These are phyloP conservation scores for Aptenodytes patagonicus DNA, from an alignment of 2,113 vertebrate genomes.

Conservation along the genomic window DNA sequence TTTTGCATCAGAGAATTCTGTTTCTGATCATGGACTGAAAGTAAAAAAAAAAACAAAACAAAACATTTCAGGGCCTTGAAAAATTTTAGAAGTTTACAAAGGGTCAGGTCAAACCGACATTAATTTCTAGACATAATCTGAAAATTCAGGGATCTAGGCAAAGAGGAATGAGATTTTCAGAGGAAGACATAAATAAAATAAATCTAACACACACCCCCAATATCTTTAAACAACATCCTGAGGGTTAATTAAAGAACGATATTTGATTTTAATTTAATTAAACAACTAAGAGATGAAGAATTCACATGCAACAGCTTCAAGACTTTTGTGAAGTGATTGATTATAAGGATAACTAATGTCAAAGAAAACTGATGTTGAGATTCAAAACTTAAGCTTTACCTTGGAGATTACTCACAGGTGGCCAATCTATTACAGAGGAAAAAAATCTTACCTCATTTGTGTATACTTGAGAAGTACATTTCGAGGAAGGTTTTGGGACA, in stretches of 20 bases:
- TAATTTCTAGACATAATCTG: neutral
- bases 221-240: neutral
- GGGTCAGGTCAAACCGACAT: rapidly evolving
- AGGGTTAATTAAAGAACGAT: neutral
- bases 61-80: neutral
- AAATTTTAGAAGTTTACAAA: neutral
- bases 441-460: neutral
- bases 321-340: neutral
- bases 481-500: neutral
- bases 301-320: neutral
- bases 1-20: no score
- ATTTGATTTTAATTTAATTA: no score
- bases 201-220: neutral
- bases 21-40: no score
- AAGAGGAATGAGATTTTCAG: neutral
- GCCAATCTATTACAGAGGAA: neutral
- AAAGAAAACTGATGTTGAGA: neutral
- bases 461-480: neutral
- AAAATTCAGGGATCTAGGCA: neutral
- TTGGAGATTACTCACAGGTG: neutral
- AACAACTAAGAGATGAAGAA: neutral
- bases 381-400: neutral
- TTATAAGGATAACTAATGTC: neutral
- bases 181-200: neutral
- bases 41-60: no score